Percentiles rank a stretch among this genome's conserved stretches.
phyloP scores from a whole-genome alignment of 2,888 invertebrate species.

The Drosophila nigritarsus region DNA sequence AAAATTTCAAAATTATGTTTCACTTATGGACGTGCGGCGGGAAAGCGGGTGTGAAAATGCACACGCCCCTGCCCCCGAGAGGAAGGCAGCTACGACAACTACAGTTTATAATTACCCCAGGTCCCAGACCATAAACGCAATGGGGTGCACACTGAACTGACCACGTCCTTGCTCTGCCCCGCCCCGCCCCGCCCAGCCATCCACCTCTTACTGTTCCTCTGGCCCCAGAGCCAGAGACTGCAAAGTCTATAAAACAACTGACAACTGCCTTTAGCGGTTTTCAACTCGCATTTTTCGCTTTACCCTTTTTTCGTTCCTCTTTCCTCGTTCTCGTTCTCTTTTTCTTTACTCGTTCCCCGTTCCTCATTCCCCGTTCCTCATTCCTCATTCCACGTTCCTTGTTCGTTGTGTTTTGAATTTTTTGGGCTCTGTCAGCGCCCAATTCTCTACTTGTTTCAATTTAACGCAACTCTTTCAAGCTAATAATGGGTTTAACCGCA shows the following conservation, averaged over 20 bases:
- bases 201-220: background rate
- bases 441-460: constrained; percentile 70
- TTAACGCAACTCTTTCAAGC: constrained; percentile 67
- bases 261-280: constrained; percentile 74
- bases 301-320: constrained; percentile 47
- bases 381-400: background rate
- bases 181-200: background rate
- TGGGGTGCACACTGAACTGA: constrained; percentile 54
- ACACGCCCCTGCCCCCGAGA: constrained; percentile 62
- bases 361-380: background rate
- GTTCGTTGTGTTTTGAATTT: constrained; percentile 17
- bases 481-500: constrained; percentile 81
- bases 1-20: constrained; percentile 45
- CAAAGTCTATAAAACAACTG: constrained; percentile 44
- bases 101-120: constrained; percentile 68
- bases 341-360: background rate
- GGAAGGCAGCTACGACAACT: constrained; percentile 35
- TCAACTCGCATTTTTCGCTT: constrained; percentile 41
- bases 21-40: constrained; percentile 52
- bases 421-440: constrained; percentile 41
- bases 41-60: constrained; percentile 78
- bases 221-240: constrained; percentile 24
- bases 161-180: constrained; percentile 42
- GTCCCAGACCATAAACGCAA: constrained; percentile 57
- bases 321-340: background rate